Evolutionary conservation across 2,888 invertebrate genomes (phyloP), one percentile per base, ranked within the genome.

Genomic region (Idaea dimidiata): DNA sequence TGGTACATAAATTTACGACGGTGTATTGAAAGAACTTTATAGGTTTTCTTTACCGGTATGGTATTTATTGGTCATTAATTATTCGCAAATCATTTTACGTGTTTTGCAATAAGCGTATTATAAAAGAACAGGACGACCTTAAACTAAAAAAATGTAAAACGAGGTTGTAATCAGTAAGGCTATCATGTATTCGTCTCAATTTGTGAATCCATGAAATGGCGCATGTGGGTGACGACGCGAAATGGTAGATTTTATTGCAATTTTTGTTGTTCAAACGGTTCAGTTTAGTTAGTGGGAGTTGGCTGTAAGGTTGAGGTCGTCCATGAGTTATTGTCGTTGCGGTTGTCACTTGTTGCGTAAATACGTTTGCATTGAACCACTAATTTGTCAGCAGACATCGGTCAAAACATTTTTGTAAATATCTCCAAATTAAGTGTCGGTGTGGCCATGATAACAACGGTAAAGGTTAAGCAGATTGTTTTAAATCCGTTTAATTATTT

Each of bases 291-390:
- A 85, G 83, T 83, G 87, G 86, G 82, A 81, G 75, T 79, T 76
- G 71, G 79, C 78, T 73, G 83, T 88, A 90, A 90, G 90, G 89
- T 87, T 87, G 84, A 88, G 89, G 90, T 77, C 80, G 76, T 54
- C 68, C 70, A 79, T 83, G 81, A 85, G 84, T 87, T 82, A 82
- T 79, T 82, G 83, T 82, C 82, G 77, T 80, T 43, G 14, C 18
- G 56, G 17, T 77, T 78, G 70, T 74, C 72, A 74, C 73, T 75
- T 62, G 74, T 87, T 86, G 84, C 84, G 85, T 80, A 88, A 87
- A 82, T 73, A 68, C 75, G 77, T 76, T 82, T 76, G 75, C 74
- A 76, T 74, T 63, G 66, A 70, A 43, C 10, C 8, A 14, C 43
- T 2, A 14, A 14, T 43, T 8, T 43, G 10, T 43, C 14, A 43